These are phyloP conservation scores for Oegoconia quadripuncta DNA, from an alignment of 2,888 invertebrate species.

Conservation along the genomic window DNA sequence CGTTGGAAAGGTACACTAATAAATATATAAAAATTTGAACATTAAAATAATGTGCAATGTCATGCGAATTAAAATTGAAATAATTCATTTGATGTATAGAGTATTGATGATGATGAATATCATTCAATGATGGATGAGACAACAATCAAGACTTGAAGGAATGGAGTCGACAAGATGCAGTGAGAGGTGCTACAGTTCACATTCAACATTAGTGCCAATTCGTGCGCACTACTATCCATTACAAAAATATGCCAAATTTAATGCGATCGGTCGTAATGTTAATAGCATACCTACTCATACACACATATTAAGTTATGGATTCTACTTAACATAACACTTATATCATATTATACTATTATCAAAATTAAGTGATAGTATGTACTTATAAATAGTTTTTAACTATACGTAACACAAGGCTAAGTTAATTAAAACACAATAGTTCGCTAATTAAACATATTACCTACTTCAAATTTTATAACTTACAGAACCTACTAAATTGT, in stretches of 20 bases:
- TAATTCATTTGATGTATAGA: neutral
- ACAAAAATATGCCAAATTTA: neutral
- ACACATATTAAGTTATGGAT: too few species aligned
- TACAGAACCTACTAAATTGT: too few species aligned
- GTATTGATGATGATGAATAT: neutral
- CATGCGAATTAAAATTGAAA: neutral
- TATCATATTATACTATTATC: too few species aligned
- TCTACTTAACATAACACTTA: too few species aligned
- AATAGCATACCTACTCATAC: too few species aligned
- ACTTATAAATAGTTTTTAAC: too few species aligned
- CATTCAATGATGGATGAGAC: neutral
- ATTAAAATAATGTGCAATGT: neutral
- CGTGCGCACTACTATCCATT: constrained; percentile 32
- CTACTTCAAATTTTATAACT: too few species aligned
- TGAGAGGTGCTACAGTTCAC: constrained; percentile 64
- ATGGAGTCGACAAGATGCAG: constrained; percentile 36
- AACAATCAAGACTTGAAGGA: neutral
- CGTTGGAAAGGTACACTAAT: neutral
- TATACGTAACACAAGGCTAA: too few species aligned
- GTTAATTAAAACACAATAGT: too few species aligned
- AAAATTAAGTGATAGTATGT: too few species aligned
- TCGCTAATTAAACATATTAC: too few species aligned
- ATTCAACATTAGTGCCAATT: constrained; percentile 59
- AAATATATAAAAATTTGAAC: neutral
- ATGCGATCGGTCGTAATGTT: too few species aligned